Conservation (phyloP, 2,797 vertebrate genomes). For the Nannoperca obscura region DNA sequence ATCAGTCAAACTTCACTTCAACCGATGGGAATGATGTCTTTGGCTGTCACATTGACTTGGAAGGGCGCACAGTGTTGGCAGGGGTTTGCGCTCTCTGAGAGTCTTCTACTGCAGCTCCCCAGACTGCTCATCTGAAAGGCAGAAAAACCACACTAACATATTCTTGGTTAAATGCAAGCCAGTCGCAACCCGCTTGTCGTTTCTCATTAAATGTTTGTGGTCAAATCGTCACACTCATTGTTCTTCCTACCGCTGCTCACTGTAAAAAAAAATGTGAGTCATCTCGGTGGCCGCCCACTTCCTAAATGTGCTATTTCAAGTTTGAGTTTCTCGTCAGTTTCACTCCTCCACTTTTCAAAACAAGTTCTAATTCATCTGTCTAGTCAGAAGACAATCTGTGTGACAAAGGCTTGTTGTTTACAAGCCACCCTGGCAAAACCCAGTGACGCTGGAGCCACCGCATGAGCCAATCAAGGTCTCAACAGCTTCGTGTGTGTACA, state of each 20-base stretch:
- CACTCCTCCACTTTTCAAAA: slow-evolving; percentile 20
- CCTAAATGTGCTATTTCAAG: slow-evolving; percentile 24
- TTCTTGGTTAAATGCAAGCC: slow-evolving; percentile 8
- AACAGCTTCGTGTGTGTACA: background rate
- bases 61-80: slow-evolving; percentile 19
- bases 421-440: slow-evolving; percentile 15
- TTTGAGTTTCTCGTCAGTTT: slow-evolving; percentile 9
- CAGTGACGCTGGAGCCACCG: slow-evolving; percentile 1
- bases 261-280: background rate
- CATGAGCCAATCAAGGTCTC: slow-evolving; percentile 14
- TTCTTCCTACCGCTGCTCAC: slow-evolving; percentile 28
- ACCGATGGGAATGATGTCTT: slow-evolving; percentile 37
- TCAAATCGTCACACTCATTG: slow-evolving; percentile 33
- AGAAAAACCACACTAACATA: slow-evolving; percentile 28
- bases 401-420: slow-evolving; percentile 42
- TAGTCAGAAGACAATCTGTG: background rate
- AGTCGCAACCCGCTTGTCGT: slow-evolving; percentile 27
- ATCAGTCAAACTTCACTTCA: slow-evolving; percentile 18
- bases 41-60: slow-evolving; percentile 35
- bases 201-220: slow-evolving; percentile 35
- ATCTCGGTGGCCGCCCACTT: slow-evolving; percentile 1
- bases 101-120: slow-evolving; percentile 10
- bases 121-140: slow-evolving; percentile 25
- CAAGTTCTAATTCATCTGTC: slow-evolving; percentile 27
- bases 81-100: background rate